Base-by-base conservation (phyloP, 2,888 invertebrate genomes). In the Galerucella calmariensis region DNA sequence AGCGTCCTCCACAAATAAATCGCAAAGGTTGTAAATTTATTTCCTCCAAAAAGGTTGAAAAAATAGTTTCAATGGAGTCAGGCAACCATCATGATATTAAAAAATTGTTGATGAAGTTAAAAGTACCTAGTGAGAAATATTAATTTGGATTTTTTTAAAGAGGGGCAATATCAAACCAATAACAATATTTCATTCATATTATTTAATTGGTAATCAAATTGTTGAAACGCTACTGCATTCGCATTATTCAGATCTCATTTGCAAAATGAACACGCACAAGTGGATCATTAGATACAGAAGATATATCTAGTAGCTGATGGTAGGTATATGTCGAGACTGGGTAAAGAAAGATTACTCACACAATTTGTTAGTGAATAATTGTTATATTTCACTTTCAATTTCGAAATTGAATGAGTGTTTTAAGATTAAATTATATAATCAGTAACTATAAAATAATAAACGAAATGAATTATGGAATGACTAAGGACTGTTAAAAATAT, bases 1-100 rank as follows among this genome's bases (percentile, higher is more conserved):
- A 53, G 69, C 51, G 69, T 24, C 24, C 65, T 63, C n/a, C 9
- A 56, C 8, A 56, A 56, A 16, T 53, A 16, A 16, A 16, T 56
- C 16, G 16, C 16, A 9, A 56, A 56, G 6, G 8, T 20, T 56
- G 8, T 56, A 56, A 56, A 56, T 16, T 20, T 56, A 5, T 6
- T 56, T 56, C 12, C 3, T 51, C n/a, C 12, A 11, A 46, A 1
- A 2, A 46, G 12, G 2, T 46, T 10, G 12, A 10, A 10, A 46
- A 12, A 46, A 12, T 11, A 2, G 46, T 10, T 46, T 11, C 46
- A 46, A 46, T 6, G 5, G 35, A 35, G 5, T 35, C 35, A 35
- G 35, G 5, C 4, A 35, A 35, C 8, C 35, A 41, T 41, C 35
- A 41, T 41, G 35, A 35, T 41, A 41, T 41, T 41, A 41, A 41